Base-by-base conservation (phyloP, 2,113 vertebrate genomes). In the Crocuta crocuta region DNA sequence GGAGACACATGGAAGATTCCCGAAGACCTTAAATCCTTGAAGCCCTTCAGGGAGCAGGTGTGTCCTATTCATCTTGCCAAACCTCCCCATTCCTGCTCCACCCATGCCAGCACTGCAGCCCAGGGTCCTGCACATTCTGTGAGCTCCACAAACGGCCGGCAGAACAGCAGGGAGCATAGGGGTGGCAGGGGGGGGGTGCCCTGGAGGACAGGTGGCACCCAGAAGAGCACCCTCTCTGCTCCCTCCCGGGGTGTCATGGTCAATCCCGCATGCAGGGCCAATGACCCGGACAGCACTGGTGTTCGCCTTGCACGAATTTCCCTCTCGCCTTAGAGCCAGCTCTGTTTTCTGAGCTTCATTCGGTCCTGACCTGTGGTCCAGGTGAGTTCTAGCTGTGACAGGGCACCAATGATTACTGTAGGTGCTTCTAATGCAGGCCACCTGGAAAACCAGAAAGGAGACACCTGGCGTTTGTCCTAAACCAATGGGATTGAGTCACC, bases 361-460 rank as follows among this genome's bases (percentile, higher is more conserved):
- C 50, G 24, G 13, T 43, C 55, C 65, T 92, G 85, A 55, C 68
- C 65, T 84, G 48, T 35, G 61, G 58, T 94, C 81, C 31, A 94
- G 78, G 43, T 31, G 17, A 73, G 78, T 91, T 97, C 93, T 70
- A 97, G 92, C 73, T 33, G 89, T 94, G 92, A 61, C 85, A 28
- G 96, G 70, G 80, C 63, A 81, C 79, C 95, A 92, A 39, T 43
- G 50, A 86, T 39, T 76, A 31, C 66, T 43, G 58, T 45, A 61
- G 55, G 73, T 63, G 39, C 70, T 13, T 50, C 9, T 43, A 76
- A 94, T 16, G 78, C 95, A 83, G 91, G 95, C 98, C 76, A 91
- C 74, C 74, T 68, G 92, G 74, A 95, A 96, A 97, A 96, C 89
- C 53, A 9, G 24, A 17, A 92, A 92, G 95, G 80, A 97, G 96